Evolutionary conservation across 2,113 vertebrate genomes (phyloP), one percentile per base, ranked within the genome.

Genomic region (Anoplopoma fimbria): DNA sequence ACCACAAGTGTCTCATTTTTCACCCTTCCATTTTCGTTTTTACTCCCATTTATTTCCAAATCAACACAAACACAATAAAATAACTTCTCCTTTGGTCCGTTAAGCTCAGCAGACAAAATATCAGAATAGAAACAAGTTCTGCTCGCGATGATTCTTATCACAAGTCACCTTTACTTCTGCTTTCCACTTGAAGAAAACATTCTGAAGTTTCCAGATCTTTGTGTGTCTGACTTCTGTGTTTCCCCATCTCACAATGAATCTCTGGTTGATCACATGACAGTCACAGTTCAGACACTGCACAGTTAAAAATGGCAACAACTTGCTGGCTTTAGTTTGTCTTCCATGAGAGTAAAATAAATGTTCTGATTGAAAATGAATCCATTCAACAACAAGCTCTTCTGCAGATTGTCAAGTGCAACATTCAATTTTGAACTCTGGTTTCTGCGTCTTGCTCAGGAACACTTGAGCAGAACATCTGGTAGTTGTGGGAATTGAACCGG

Each of bases 401-500:
- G n/a, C 15, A 10, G 2, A 33, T 33, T 19, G 21, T 4, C 21
- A 19, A 1, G 31, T 25, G 9, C 7, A 17, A 65, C 23, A 25
- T 8, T 38, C 25, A 12, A 38, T 21, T 6, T 45, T 1, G 34
- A 57, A 27, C 21, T 38, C 13, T 0, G 1, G 27, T 55, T 45
- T 57, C 21, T 0, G 58, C 1, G 27, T 58, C 29, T 36, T 65
- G 61, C 61, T 55, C 33, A 10, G 3, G 23, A 25, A 31, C 69
- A 13, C 69, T 67, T 2, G 0, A 14, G 23, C 40, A 27, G 65
- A 36, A 67, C 33, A 10, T 29, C 31, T 64, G 74, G 23, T 27
- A 53, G 72, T 6, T 42, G 68, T 34, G 77, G 69, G 53, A 81
- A n/a, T 36, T 0, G 42, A 79, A 77, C 75, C 78, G 40, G 74